A percentile compares a stretch with the other conserved stretches of the same genome.
phyloP scores from a whole-genome alignment of 2,113 vertebrate species.

The Perca fluviatilis region DNA sequence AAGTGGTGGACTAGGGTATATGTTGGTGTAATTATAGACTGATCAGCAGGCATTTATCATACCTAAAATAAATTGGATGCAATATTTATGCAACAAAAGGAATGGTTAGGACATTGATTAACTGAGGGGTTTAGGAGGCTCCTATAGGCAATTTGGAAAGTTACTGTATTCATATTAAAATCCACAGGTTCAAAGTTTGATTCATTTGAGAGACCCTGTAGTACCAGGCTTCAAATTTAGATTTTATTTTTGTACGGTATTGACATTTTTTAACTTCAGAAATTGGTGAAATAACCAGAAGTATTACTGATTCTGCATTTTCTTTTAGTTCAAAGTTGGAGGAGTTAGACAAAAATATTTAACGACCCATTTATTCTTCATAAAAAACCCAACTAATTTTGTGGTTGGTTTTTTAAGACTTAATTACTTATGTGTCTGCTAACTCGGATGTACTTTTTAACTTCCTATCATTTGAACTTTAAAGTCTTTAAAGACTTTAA shows the following conservation, averaged over 20 bases:
- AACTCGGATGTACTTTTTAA: slow-evolving; percentile 38
- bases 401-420: slow-evolving; percentile 6
- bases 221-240: slow-evolving; percentile 9
- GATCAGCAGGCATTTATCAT: slow-evolving; percentile 10
- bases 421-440: slow-evolving; percentile 9
- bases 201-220: background rate
- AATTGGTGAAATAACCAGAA: background rate
- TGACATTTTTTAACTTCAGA: background rate
- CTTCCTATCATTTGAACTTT: slow-evolving; percentile 13
- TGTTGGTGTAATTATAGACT: background rate
- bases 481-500: too few species aligned
- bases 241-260: slow-evolving; percentile 41
- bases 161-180: slow-evolving; percentile 16
- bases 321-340: background rate
- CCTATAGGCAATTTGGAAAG: background rate
- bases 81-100: slow-evolving; percentile 22
- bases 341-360: background rate
- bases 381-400: background rate
- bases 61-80: background rate
- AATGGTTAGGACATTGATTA: background rate
- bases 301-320: background rate
- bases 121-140: background rate
- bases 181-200: slow-evolving; percentile 11
- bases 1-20: slow-evolving; percentile 3
- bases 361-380: background rate